phyloP scores from a whole-genome alignment of 1,140 invertebrate genomes.

The Calephelis virginiensis region DNA sequence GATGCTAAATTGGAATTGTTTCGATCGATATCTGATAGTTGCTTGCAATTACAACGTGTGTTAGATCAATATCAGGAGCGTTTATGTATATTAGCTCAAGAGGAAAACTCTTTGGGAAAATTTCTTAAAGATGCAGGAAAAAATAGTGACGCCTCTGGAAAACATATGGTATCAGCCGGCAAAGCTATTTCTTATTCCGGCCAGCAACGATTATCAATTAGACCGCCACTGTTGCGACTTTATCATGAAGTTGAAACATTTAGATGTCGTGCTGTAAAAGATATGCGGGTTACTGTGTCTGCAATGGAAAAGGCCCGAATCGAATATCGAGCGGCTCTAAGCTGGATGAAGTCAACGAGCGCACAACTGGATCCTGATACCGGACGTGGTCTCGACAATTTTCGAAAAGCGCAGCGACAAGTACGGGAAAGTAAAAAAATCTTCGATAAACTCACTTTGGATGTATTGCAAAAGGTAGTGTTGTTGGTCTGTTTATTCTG shows the following conservation, averaged over 20 bases:
- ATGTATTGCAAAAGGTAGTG: slow-evolving; percentile 94
- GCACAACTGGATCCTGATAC: slow-evolving; percentile 98
- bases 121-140: slow-evolving; percentile 98
- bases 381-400: slow-evolving; percentile 96
- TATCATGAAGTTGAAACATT: slow-evolving; percentile 98
- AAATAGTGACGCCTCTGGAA: slow-evolving; percentile 86
- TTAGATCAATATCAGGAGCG: slow-evolving; percentile 97
- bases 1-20: slow-evolving; percentile 98
- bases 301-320: slow-evolving; percentile 97
- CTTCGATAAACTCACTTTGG: slow-evolving; percentile 96
- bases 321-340: slow-evolving; percentile 96
- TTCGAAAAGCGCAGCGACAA: slow-evolving; percentile 91
- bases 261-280: slow-evolving; percentile 93
- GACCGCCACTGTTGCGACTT: slow-evolving; percentile 92
- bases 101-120: slow-evolving; percentile 96
- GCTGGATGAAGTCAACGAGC: slow-evolving; percentile 99
- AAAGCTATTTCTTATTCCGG: slow-evolving; percentile 97
- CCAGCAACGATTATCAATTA: slow-evolving; percentile 93
- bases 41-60: slow-evolving; percentile 91
- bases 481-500: too few species aligned
- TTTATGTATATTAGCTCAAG: slow-evolving; percentile 95
- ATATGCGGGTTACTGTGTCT: slow-evolving; percentile 93
- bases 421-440: slow-evolving; percentile 88
- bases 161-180: slow-evolving; percentile 96
- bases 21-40: slow-evolving; percentile 96